Conservation (phyloP, 2,113 vertebrate genomes). For the Scomber colias region DNA sequence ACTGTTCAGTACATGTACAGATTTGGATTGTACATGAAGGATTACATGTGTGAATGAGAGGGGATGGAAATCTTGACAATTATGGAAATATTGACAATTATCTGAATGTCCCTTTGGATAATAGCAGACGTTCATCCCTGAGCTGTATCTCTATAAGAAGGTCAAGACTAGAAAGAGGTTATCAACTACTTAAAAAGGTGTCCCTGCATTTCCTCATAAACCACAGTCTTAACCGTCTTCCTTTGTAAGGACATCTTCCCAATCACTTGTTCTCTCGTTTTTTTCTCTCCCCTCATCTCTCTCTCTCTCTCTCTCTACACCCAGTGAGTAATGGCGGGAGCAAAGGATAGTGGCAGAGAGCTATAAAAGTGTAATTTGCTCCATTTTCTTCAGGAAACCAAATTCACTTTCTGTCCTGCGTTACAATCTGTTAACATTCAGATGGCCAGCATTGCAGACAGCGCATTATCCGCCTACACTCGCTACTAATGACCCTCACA, state of each 20-base stretch:
- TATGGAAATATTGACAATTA: slow-evolving; percentile 51
- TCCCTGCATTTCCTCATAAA: slow-evolving; percentile 48
- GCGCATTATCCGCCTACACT: slow-evolving; percentile 77
- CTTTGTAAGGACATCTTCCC: slow-evolving; percentile 66
- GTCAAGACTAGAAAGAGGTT: slow-evolving; percentile 49
- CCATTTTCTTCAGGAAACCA: slow-evolving; percentile 83
- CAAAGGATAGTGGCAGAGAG: slow-evolving; percentile 84
- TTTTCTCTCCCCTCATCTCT: slow-evolving; percentile 47
- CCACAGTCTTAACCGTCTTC: slow-evolving; percentile 42
- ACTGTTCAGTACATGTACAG: slow-evolving; percentile 1
- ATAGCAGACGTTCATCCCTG: slow-evolving; percentile 7
- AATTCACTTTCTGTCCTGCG: slow-evolving; percentile 80
- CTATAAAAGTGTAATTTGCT: slow-evolving; percentile 88
- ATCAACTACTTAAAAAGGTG: slow-evolving; percentile 58
- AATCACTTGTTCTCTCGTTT: slow-evolving; percentile 66
- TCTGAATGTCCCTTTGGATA: slow-evolving; percentile 25
- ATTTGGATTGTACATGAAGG: slow-evolving; percentile 37
- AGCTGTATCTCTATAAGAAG: slow-evolving; percentile 40
- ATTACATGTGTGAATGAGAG: slow-evolving; percentile 10
- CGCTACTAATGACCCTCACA: slow-evolving; percentile 68
- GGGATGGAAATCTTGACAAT: slow-evolving; percentile 35
- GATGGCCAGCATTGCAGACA: slow-evolving; percentile 73
- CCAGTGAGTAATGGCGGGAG: slow-evolving; percentile 81
- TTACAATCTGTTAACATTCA: slow-evolving; percentile 85
- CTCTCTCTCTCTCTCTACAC: slow-evolving; percentile 59